Evolutionary conservation across 1,140 invertebrate genomes (phyloP).

Genomic region (Lordiphosa stackelbergi): DNA sequence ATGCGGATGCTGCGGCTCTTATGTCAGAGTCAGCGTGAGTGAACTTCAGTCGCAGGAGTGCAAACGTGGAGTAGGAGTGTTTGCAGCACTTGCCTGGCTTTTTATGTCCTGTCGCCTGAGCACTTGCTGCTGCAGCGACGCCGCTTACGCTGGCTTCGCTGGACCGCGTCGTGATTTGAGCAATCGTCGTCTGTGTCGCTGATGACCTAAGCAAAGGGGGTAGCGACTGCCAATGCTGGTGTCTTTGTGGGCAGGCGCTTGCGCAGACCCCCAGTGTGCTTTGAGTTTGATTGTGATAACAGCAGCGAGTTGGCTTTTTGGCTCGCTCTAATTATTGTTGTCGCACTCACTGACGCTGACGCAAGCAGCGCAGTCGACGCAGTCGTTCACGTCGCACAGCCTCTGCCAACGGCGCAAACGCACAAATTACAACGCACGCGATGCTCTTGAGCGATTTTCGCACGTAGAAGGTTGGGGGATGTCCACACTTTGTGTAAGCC

Average conservation of each 20-base stretch:
- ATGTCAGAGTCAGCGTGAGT: slow-evolving; percentile 31
- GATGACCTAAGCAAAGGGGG: slow-evolving; percentile 35
- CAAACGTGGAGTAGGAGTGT: slow-evolving; percentile 70
- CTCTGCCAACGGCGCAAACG: slow-evolving; percentile 46
- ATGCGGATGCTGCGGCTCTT: slow-evolving; percentile 10
- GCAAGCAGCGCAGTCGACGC: slow-evolving; percentile 9
- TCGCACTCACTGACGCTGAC: slow-evolving; percentile 22
- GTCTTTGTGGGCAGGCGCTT: slow-evolving; percentile 33
- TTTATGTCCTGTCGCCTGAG: slow-evolving; percentile 59
- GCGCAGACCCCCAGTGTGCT: slow-evolving; percentile 30
- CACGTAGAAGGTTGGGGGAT: slow-evolving; percentile 14
- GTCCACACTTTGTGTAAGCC: not conserved
- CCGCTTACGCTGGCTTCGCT: slow-evolving; percentile 32
- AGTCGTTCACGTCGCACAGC: slow-evolving; percentile 6
- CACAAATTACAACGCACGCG: slow-evolving; percentile 17
- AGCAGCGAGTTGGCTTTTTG: slow-evolving; percentile 24
- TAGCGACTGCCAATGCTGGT: slow-evolving; percentile 18
- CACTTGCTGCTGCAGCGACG: slow-evolving; percentile 19
- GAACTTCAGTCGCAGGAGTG: slow-evolving; percentile 57
- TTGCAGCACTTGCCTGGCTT: slow-evolving; percentile 51
- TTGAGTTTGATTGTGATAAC: slow-evolving; percentile 35
- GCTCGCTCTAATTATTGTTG: slow-evolving; percentile 45
- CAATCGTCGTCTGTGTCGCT: not conserved
- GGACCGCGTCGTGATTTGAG: slow-evolving; percentile 46
- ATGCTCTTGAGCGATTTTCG: slow-evolving; percentile 29